Evolutionary conservation across 92 coral and sea anemone genomes (phyloP), one percentile per base, ranked within the genome.

Genomic region (Siderastrea radians): DNA sequence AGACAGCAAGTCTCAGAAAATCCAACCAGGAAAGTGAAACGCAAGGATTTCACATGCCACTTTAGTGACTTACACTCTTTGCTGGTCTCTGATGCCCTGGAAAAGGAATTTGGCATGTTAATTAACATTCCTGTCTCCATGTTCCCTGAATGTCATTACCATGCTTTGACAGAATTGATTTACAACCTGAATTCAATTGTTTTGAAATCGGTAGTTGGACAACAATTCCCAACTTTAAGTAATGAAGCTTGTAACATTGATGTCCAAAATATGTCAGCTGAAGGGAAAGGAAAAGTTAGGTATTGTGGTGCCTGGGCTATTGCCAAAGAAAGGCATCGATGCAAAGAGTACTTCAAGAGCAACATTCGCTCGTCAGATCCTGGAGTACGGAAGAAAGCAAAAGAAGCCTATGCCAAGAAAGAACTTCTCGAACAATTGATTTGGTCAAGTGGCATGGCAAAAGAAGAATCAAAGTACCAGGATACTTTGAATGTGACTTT

Each of bases 41-140:
- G 90, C 54, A 86, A 86, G 49, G 63, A 86, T 77, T 77, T 75
- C 38, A 86, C 90, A n/a, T 68, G 84, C 38, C 90, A 86, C 90
- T 86, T 49, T 86, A 53, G 72, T 6, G 81, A 55, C 53, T 77
- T 86, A 58, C 90, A 86, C 52, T 17, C 60, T 62, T 69, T 75
- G 15, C 68, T 86, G 8, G 38, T 26, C 38, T 26, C 38, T 26
- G 38, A 26, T 26, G 38, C 38, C 38, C 38, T 26, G 38, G 38
- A 26, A 26, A 26, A 26, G 38, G 90, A 86, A 61, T 86, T 86
- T 68, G 12, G 69, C 1, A 69, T 43, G 19, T 43, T 86, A 49
- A 7, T 59, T 3, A 59, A 59, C 63, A 59, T 59, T 14, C 63
- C 11, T 59, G 63, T 59, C 63, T 59, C 63, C 63, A 59, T 59